These are phyloP conservation scores for Thymelicus acteon DNA, from an alignment of 2,888 invertebrate species.

Conservation along the genomic window DNA sequence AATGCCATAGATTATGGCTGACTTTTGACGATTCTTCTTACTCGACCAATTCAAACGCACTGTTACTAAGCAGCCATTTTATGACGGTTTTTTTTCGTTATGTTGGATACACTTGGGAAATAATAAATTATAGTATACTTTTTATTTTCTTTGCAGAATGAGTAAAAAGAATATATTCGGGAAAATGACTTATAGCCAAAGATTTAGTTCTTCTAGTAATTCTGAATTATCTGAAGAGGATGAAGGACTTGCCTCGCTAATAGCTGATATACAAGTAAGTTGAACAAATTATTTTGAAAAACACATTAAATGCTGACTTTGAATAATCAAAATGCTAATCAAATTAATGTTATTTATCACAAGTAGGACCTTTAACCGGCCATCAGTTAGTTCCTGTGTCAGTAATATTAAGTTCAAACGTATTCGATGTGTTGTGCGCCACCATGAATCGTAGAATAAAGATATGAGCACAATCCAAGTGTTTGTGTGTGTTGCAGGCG, in stretches of 20 bases:
- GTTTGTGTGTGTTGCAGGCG: constrained; percentile 55
- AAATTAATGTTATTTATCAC: too few relatives aligned
- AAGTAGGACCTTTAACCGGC: too few relatives aligned
- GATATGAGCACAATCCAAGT: not conserved
- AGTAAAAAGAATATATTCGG: constrained; percentile 86
- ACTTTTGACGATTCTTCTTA: too few relatives aligned
- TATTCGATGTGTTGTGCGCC: not conserved
- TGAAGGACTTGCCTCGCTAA: constrained; percentile 94
- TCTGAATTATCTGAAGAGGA: constrained; percentile 91
- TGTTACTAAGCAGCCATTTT: too few relatives aligned
- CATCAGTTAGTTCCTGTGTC: too few relatives aligned
- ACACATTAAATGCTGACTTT: not conserved
- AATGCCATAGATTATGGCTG: too few relatives aligned
- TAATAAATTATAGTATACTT: not conserved
- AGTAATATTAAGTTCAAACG: too few relatives aligned
- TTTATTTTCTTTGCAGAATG: constrained; percentile 70
- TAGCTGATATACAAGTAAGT: constrained; percentile 93
- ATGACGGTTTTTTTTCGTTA: too few relatives aligned
- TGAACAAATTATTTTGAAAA: not conserved
- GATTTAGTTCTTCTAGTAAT: constrained; percentile 77
- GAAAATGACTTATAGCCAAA: constrained; percentile 82
- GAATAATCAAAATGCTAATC: too few relatives aligned
- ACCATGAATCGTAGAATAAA: too few relatives aligned
- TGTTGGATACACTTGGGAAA: too few relatives aligned
- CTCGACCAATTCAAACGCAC: too few relatives aligned